Conservation (phyloP, 2,797 vertebrate species). For the Xerus rutilus region DNA sequence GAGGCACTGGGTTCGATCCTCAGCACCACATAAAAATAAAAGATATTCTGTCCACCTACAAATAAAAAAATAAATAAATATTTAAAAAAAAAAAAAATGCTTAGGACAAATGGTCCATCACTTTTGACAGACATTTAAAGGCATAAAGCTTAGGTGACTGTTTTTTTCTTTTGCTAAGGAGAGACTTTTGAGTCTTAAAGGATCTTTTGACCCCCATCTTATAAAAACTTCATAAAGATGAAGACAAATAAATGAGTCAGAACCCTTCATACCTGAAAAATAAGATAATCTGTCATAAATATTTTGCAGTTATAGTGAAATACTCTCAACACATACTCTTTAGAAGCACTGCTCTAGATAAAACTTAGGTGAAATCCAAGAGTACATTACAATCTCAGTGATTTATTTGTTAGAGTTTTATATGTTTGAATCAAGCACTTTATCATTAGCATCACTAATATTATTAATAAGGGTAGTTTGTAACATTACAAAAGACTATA, state of each 20-base stretch:
- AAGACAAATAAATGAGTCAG: no score
- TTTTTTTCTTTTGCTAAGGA: no score
- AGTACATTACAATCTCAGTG: background rate
- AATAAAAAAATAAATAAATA: no score
- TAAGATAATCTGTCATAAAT: background rate
- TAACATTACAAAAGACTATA: background rate
- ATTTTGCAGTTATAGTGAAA: background rate
- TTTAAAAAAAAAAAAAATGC: background rate
- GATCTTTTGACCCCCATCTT: slow-evolving; percentile 5
- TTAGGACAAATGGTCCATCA: no score
- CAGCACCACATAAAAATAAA: no score
- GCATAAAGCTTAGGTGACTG: background rate
- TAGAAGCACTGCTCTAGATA: background rate
- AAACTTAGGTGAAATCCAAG: slow-evolving; percentile 5
- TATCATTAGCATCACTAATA: no score
- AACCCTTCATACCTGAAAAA: slow-evolving; percentile 38
- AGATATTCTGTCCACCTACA: no score
- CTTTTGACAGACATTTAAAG: background rate
- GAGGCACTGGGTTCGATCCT: no score
- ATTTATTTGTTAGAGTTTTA: slow-evolving; percentile 38
- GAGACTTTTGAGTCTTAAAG: background rate
- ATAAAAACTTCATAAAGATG: background rate
- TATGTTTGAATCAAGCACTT: background rate
- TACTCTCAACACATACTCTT: background rate
- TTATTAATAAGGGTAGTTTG: background rate